These are phyloP conservation scores for Chloroceryle aenea DNA, from an alignment of 2,113 vertebrate genomes.

Conservation along the genomic window DNA sequence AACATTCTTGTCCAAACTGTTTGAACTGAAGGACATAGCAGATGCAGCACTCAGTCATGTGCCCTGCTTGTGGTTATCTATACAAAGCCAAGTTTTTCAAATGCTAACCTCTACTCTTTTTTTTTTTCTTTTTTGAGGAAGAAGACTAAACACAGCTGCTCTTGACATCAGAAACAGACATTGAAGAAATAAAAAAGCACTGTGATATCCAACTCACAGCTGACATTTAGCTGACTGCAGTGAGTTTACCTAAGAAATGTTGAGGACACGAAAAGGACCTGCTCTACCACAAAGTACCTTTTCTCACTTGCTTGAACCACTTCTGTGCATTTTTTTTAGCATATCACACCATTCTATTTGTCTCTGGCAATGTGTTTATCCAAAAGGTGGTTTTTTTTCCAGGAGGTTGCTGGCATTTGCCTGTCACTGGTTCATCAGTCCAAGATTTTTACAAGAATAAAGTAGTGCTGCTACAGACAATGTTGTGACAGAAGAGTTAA, in stretches of 20 bases:
- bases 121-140: background rate
- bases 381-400: background rate
- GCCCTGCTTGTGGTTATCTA: conserved; percentile 24
- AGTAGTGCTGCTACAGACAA: background rate
- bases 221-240: background rate
- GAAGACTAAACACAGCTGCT: conserved; percentile 35
- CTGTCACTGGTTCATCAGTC: background rate
- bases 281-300: background rate
- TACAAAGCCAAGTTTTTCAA: conserved; percentile 41
- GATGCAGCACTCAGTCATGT: conserved; percentile 40
- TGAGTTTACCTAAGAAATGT: background rate
- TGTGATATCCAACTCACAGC: background rate
- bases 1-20: background rate
- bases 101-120: background rate
- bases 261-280: background rate
- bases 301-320: background rate
- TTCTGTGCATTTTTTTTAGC: background rate
- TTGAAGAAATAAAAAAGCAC: background rate
- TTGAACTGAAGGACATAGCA: background rate
- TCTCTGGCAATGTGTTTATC: background rate
- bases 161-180: background rate
- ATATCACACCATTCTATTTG: background rate
- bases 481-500: background rate
- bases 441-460: background rate
- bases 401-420: background rate